Evolutionary conservation across 2,888 invertebrate genomes (phyloP), one percentile per base, ranked within the genome.

Genomic region (Holacanthella duospinosa): DNA sequence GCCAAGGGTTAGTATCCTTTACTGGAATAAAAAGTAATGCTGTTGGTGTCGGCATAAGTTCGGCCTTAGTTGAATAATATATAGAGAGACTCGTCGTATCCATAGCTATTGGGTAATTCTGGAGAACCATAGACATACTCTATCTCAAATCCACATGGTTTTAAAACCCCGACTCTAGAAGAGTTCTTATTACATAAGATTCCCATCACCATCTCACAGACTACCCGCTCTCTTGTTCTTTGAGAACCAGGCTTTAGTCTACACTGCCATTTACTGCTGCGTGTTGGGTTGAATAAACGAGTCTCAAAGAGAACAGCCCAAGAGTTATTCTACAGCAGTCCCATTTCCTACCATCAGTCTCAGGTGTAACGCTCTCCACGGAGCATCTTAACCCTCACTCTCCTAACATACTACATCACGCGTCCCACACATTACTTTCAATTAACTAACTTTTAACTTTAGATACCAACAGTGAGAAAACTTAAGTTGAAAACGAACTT

Each of bases 311-410:
- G 16, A 36, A 36, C 36, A 12, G 36, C 36, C 16, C 36, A 16
- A n/a, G 6, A 36, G 36, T 36, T 36, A 36, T 36, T 36, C 36
- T 16, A 36, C 36, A 36, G 48, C 4, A 9, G 48, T 48, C 4
- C 48, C 64, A 61, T 36, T 59, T 65, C 60, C 62, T 61, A 54
- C 60, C 60, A 58, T 60, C 69, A 69, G 69, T 69, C 69, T 67
- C 69, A 69, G 69, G 69, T 69, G 69, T 67, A 66, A 62, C 67
- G 62, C 65, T 64, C 36, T 12, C 16, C 36, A 16, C 36, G 36
- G 6, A 6, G 16, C 9, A 16, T 36, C 36, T 36, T 16, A 36
- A 6, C 36, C 16, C 16, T 36, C 16, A 36, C 36, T 36, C 4
- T 48, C 6, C 48, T 16, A 9, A 9, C 48, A 16, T 21, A 48